Conservation (phyloP, 23 tunicate species). For the Ciona savignyi region DNA sequence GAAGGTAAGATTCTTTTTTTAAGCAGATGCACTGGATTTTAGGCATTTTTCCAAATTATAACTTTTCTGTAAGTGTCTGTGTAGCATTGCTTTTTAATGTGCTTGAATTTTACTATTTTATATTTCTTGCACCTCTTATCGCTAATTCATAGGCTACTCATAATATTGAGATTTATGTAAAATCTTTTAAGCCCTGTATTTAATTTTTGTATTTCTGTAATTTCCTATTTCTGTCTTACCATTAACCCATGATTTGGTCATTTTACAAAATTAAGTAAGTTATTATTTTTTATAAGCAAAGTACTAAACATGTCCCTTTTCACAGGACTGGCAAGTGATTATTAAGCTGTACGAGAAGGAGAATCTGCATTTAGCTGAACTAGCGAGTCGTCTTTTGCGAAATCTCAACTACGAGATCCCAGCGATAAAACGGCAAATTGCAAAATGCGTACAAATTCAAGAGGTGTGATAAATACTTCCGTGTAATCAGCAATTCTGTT, state of each 20-base stretch:
- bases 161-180: background rate
- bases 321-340: constrained; percentile 92
- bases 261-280: too few species aligned
- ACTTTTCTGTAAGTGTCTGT: background rate
- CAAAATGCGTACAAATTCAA: constrained; percentile 60
- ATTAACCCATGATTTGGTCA: background rate
- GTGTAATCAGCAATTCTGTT: too few species aligned
- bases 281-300: too few species aligned
- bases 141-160: background rate
- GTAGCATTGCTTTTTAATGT: background rate
- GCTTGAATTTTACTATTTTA: too few species aligned
- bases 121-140: too few species aligned
- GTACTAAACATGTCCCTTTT: background rate
- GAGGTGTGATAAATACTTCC: constrained; percentile 55
- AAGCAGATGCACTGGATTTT: too few species aligned
- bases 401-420: constrained; percentile 90
- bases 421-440: constrained; percentile 64
- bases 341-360: constrained; percentile 81
- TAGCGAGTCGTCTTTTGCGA: constrained; percentile 68
- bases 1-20: constrained; percentile 62
- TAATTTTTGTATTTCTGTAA: background rate
- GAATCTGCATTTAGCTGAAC: constrained; percentile 77
- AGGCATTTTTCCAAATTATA: background rate
- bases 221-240: background rate
- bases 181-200: background rate